A percentile compares a stretch with the other conserved stretches of the same genome.
Evolutionary conservation across 2,888 invertebrate species (phyloP).

Genomic region (Camptogramma bilineatum): DNA sequence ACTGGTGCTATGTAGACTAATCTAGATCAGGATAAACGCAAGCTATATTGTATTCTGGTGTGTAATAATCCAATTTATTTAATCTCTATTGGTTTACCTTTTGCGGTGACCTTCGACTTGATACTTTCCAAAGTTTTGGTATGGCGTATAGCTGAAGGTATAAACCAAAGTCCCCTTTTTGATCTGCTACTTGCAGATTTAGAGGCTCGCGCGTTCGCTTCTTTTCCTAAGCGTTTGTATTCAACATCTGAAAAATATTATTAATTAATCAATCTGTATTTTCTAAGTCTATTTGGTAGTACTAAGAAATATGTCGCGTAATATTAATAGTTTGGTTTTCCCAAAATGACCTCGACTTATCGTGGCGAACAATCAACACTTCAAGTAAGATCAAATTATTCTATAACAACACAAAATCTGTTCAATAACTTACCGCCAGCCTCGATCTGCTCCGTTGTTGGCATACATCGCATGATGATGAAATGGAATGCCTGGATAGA

Average conservation of each 20-base stretch:
- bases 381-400: constrained; percentile 17
- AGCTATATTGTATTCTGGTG: background rate
- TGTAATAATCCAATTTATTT: background rate
- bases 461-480: constrained; percentile 83
- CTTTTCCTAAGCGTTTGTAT: constrained; percentile 77
- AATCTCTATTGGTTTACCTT: constrained; percentile 59
- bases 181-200: constrained; percentile 65
- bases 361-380: constrained; percentile 4
- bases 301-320: too few species aligned
- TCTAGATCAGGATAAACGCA: background rate
- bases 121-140: constrained; percentile 81
- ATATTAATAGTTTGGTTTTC: too few species aligned
- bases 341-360: constrained; percentile 3
- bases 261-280: too few species aligned
- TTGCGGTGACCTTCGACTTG: constrained; percentile 73
- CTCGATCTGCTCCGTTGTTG: constrained; percentile 82
- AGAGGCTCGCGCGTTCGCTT: constrained; percentile 58
- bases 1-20: background rate
- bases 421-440: constrained; percentile 69
- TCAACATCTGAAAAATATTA: constrained; percentile 67
- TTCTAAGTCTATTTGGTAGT: too few species aligned
- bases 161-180: constrained; percentile 81
- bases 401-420: constrained; percentile 10
- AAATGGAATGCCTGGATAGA: constrained; percentile 79
- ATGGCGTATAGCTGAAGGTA: constrained; percentile 79